These are phyloP conservation scores for Scelioninae gen. 1 DNA, from an alignment of 2,888 invertebrate genomes.

Conservation along the genomic window DNA sequence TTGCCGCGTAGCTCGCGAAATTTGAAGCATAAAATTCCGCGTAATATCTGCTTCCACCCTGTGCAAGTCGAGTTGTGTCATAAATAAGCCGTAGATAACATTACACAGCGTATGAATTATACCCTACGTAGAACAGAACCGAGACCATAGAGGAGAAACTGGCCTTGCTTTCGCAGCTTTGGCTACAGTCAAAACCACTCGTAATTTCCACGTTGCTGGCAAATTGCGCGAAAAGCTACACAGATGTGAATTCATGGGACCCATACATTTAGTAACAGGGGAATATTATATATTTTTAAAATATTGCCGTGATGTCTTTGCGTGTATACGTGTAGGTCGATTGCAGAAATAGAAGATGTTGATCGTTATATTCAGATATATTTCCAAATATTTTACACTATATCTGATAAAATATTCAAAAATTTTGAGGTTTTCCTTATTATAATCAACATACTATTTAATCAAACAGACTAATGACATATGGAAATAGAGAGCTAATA, in stretches of 20 bases:
- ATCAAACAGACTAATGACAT: conserved; percentile 17
- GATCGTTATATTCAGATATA: conserved; percentile 1
- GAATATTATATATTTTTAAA: conserved; percentile 46
- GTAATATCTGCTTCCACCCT: conserved; percentile 72
- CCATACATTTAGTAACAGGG: conserved; percentile 32
- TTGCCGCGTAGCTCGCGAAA: conserved; percentile 68
- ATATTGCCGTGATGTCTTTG: conserved; percentile 1
- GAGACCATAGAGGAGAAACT: conserved; percentile 56
- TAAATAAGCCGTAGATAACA: conserved; percentile 77
- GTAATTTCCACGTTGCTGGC: conserved; percentile 71
- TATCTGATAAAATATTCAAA: conserved; percentile 9
- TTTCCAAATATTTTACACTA: not conserved
- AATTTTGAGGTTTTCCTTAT: not conserved
- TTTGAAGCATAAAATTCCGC: conserved; percentile 74
- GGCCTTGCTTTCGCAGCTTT: conserved; percentile 61
- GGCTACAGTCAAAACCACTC: conserved; percentile 73
- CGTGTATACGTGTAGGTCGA: too few relatives aligned
- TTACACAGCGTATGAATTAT: conserved; percentile 76
- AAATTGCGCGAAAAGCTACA: conserved; percentile 72
- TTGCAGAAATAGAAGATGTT: not conserved
- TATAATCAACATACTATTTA: conserved; percentile 2
- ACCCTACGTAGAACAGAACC: conserved; percentile 70
- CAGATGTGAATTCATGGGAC: conserved; percentile 62
- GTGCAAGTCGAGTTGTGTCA: conserved; percentile 69
- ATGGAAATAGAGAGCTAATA: not conserved